phyloP scores from a whole-genome alignment of 1,140 invertebrate genomes.

The Drosophila setifemur region DNA sequence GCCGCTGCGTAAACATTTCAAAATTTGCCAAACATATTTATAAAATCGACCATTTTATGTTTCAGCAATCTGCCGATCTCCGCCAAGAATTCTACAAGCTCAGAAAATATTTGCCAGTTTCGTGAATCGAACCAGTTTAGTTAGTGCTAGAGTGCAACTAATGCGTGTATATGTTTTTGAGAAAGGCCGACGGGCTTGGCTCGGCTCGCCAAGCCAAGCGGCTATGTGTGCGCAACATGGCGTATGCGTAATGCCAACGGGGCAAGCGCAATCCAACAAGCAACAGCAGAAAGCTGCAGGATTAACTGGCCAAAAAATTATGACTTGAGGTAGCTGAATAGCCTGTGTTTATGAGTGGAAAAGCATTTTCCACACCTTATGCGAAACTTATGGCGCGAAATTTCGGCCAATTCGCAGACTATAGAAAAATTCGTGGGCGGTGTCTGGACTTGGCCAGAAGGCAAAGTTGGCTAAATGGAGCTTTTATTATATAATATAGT shows the following conservation, averaged over 20 bases:
- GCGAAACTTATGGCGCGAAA: slow-evolving; percentile 12
- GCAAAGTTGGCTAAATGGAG: slow-evolving; percentile 13
- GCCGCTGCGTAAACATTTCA: slow-evolving; percentile 48
- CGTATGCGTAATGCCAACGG: slow-evolving; percentile 54
- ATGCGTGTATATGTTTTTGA: slow-evolving; percentile 38
- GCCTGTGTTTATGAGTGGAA: slow-evolving; percentile 31
- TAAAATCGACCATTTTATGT: slow-evolving; percentile 48
- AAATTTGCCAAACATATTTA: slow-evolving; percentile 48
- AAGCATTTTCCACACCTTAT: slow-evolving; percentile 29
- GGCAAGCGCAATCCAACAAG: slow-evolving; percentile 14
- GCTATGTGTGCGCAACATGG: slow-evolving; percentile 49
- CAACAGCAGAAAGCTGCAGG: slow-evolving; percentile 28
- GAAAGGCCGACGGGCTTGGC: slow-evolving; percentile 56
- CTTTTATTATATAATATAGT: slow-evolving; percentile 20
- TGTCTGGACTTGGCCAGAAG: slow-evolving; percentile 14
- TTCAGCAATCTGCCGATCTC: slow-evolving; percentile 31
- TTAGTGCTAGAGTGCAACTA: slow-evolving; percentile 43
- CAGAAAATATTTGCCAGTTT: slow-evolving; percentile 1
- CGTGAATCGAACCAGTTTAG: slow-evolving; percentile 41
- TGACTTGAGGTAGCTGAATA: slow-evolving; percentile 44
- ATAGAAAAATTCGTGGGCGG: slow-evolving; percentile 18
- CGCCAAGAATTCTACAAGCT: slow-evolving; percentile 16
- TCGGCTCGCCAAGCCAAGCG: neutral
- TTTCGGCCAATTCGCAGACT: neutral
- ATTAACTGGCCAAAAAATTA: slow-evolving; percentile 22